Percentiles rank a stretch among this genome's conserved stretches.
phyloP scores from a whole-genome alignment of 1,140 invertebrate species.

The Pogonomyrmex barbatus region DNA sequence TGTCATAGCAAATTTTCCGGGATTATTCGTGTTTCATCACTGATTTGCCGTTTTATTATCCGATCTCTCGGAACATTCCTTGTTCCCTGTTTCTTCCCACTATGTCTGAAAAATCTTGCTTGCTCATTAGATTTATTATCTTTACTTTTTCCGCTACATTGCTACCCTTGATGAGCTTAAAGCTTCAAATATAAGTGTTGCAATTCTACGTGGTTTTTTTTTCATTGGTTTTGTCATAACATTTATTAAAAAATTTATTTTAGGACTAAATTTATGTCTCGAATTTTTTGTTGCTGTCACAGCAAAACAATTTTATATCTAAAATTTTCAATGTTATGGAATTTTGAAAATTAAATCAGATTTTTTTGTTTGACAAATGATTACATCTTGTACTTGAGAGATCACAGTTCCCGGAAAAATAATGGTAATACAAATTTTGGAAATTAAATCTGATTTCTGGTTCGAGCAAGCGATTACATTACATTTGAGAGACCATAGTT shows the following conservation, averaged over 20 bases:
- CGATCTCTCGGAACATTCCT: neutral
- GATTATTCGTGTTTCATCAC: neutral
- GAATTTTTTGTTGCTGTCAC: neutral
- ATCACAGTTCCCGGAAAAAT: neutral
- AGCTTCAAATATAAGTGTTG: neutral
- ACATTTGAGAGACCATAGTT: too few relatives aligned
- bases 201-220: neutral
- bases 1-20: neutral
- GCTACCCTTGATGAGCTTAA: neutral
- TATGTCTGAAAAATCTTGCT: conserved; percentile 3
- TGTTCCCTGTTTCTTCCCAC: neutral
- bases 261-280: neutral
- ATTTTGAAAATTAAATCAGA: neutral
- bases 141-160: neutral
- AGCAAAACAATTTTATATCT: neutral
- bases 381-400: too few relatives aligned
- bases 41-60: neutral
- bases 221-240: neutral
- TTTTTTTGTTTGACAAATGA: too few relatives aligned
- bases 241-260: too few relatives aligned
- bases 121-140: neutral
- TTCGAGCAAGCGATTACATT: too few relatives aligned
- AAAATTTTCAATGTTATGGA: neutral
- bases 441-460: too few relatives aligned
- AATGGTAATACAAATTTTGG: neutral